Evolutionary conservation across 2,113 vertebrate genomes (phyloP).

Genomic region (Tautogolabrus adspersus): DNA sequence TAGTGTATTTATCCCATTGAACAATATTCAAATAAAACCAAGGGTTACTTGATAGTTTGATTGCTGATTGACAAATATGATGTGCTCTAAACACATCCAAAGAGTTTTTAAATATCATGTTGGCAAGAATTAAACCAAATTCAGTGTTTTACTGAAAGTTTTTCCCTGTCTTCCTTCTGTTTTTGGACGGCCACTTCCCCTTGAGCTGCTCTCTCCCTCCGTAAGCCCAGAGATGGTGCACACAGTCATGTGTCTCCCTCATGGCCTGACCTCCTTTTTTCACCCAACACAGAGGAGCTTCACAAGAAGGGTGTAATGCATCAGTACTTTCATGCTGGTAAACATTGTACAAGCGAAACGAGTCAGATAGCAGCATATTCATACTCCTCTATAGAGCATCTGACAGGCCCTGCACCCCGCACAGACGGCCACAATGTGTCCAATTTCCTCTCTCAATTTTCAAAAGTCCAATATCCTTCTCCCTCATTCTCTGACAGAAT

Average conservation of each 20-base stretch:
- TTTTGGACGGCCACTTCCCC: background rate
- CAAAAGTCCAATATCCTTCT: slow-evolving; percentile 48
- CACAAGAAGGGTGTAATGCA: slow-evolving; percentile 25
- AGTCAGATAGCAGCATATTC: slow-evolving; percentile 43
- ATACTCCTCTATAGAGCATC: slow-evolving; percentile 22
- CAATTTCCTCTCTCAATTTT: slow-evolving; percentile 42
- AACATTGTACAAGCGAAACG: slow-evolving; percentile 12
- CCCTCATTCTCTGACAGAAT: slow-evolving; percentile 12
- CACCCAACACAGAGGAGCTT: slow-evolving; percentile 18
- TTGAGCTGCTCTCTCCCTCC: slow-evolving; percentile 9
- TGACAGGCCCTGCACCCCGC: slow-evolving; percentile 18
- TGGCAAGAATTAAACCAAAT: too few species aligned
- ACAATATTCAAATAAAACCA: too few species aligned
- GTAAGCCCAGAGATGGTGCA: slow-evolving; percentile 14
- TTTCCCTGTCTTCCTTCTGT: background rate
- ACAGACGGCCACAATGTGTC: slow-evolving; percentile 39
- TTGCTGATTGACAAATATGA: too few species aligned
- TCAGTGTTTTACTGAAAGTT: background rate
- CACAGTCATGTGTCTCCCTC: slow-evolving; percentile 27
- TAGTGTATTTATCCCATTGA: too few species aligned
- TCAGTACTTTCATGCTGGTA: slow-evolving; percentile 34
- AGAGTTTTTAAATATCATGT: too few species aligned
- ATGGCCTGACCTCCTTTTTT: slow-evolving; percentile 53
- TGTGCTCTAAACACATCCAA: too few species aligned
- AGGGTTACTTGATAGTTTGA: too few species aligned